Evolutionary conservation across 2,113 vertebrate genomes (phyloP).

Genomic region (Peucedramus taeniatus): DNA sequence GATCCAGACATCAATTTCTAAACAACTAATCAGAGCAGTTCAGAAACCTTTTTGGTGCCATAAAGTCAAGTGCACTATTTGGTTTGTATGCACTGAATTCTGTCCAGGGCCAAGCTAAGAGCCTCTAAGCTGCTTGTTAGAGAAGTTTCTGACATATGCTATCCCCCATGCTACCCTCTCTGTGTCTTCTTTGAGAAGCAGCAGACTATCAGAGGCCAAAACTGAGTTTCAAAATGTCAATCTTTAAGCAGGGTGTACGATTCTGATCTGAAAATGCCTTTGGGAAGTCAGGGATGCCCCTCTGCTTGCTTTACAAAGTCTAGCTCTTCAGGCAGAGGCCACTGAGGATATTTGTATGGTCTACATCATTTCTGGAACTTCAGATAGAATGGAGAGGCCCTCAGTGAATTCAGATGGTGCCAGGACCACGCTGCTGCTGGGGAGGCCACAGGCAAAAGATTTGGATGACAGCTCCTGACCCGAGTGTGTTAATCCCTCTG

Average conservation of each 20-base stretch:
- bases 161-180: background rate
- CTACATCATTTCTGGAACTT: background rate
- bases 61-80: background rate
- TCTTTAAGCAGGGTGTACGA: background rate
- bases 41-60: background rate
- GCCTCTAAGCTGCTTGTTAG: background rate
- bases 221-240: background rate
- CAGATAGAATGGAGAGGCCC: accelerated
- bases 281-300: background rate
- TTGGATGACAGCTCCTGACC: background rate
- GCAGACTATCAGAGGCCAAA: background rate
- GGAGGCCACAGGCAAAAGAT: background rate
- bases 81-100: background rate
- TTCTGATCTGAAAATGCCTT: background rate
- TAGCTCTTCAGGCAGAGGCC: background rate
- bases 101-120: background rate
- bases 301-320: background rate
- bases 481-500: background rate
- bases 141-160: background rate
- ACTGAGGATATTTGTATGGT: background rate
- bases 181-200: background rate
- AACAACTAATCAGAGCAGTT: background rate
- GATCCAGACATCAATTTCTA: background rate
- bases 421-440: background rate
- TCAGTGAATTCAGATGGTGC: background rate